A percentile compares a stretch with the other conserved stretches of the same genome.
Conservation (phyloP, 2,113 vertebrate genomes). For the Acrocephalus kingi region DNA sequence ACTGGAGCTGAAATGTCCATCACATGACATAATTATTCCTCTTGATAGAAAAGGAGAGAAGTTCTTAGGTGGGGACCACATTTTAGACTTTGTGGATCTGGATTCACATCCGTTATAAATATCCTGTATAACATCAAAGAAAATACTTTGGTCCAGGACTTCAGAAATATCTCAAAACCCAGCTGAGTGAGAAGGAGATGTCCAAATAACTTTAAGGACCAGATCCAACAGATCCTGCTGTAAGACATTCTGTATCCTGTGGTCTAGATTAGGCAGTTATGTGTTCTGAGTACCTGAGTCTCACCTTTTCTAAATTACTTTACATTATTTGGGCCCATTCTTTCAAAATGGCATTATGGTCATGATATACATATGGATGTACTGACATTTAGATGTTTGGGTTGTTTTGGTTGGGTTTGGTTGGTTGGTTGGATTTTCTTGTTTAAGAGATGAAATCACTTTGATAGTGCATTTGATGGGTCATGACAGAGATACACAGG, state of each 20-base stretch:
- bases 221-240: not conserved
- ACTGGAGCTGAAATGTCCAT: not conserved
- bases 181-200: not conserved
- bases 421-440: not conserved
- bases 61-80: not conserved
- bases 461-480: not conserved
- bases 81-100: not conserved
- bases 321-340: rapidly evolving
- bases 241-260: not conserved
- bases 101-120: not conserved
- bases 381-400: not conserved
- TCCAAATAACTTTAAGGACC: not conserved
- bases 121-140: not conserved
- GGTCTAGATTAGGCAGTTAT: not conserved
- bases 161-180: not conserved
- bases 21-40: not conserved
- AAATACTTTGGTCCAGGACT: not conserved
- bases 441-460: not conserved
- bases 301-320: not conserved
- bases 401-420: not conserved
- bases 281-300: not conserved
- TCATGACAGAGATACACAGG: not conserved
- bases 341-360: not conserved
- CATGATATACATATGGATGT: not conserved
- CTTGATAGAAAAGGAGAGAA: not conserved